Evolutionary conservation across 2,113 vertebrate genomes (phyloP).

Genomic region (Siniperca knerii): DNA sequence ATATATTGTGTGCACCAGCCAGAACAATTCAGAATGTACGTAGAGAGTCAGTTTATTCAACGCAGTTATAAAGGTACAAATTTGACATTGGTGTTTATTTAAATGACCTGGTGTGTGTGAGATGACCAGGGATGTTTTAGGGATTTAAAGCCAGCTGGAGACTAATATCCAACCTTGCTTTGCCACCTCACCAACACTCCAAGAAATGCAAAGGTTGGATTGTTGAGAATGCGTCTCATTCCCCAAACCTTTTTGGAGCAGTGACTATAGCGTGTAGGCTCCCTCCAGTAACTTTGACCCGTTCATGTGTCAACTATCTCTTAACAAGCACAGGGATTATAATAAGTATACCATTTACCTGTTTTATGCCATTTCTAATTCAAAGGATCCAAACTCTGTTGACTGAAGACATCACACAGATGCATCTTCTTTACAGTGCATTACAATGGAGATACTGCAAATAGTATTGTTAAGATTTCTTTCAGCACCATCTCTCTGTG

Average conservation of each 20-base stretch:
- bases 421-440: slow-evolving; percentile 12
- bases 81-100: slow-evolving; percentile 69
- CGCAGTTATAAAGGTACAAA: slow-evolving; percentile 55
- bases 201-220: slow-evolving; percentile 47
- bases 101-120: slow-evolving; percentile 60
- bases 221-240: slow-evolving; percentile 7
- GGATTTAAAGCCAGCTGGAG: slow-evolving; percentile 65
- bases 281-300: slow-evolving; percentile 3
- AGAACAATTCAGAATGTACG: slow-evolving; percentile 44
- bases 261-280: background rate
- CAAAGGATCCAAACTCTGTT: background rate
- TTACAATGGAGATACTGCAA: slow-evolving; percentile 58
- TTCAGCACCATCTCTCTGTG: slow-evolving; percentile 57
- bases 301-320: background rate
- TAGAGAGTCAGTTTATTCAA: slow-evolving; percentile 34
- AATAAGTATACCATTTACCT: background rate
- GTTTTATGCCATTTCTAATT: background rate
- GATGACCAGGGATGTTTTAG: slow-evolving; percentile 47
- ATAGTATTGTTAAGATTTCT: slow-evolving; percentile 69
- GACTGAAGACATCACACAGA: slow-evolving; percentile 16
- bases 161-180: slow-evolving; percentile 44
- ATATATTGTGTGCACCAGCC: slow-evolving; percentile 39
- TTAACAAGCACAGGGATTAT: background rate
- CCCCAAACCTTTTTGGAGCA: slow-evolving; percentile 23
- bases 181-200: slow-evolving; percentile 59